Evolutionary conservation across 2,888 invertebrate species (phyloP).

Genomic region (Cloeon dipterum): DNA sequence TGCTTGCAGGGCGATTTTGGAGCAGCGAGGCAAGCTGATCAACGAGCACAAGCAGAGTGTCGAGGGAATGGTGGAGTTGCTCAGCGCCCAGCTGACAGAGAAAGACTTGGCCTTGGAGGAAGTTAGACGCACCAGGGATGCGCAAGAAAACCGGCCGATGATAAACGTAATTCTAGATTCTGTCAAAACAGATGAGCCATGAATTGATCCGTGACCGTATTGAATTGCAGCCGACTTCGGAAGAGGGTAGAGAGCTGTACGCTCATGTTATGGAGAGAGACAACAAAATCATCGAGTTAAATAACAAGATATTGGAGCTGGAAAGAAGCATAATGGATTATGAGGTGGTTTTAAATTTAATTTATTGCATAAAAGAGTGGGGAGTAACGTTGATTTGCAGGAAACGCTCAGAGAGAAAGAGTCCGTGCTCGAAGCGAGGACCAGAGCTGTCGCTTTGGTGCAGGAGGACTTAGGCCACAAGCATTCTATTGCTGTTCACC

Average conservation of each 20-base stretch:
- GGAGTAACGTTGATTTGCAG: slow-evolving; percentile 24
- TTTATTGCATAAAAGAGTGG: background rate
- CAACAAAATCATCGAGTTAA: slow-evolving; percentile 36
- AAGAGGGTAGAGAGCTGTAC: slow-evolving; percentile 15
- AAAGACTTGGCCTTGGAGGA: slow-evolving; percentile 14
- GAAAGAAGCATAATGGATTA: slow-evolving; percentile 54
- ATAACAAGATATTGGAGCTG: slow-evolving; percentile 42
- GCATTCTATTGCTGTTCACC: slow-evolving; percentile 44
- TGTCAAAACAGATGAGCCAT: background rate
- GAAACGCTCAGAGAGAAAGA: slow-evolving; percentile 65
- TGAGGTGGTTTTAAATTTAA: slow-evolving; percentile 3
- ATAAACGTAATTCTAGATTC: too few species aligned
- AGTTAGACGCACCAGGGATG: too few species aligned
- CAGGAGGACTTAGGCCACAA: slow-evolving; percentile 42
- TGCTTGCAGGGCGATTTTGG: slow-evolving; percentile 12
- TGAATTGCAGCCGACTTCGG: background rate
- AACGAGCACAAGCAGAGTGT: slow-evolving; percentile 18
- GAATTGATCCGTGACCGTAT: background rate
- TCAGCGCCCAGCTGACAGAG: slow-evolving; percentile 23
- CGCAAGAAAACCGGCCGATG: too few species aligned
- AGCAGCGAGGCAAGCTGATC: slow-evolving; percentile 17
- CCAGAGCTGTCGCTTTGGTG: slow-evolving; percentile 52
- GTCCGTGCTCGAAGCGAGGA: slow-evolving; percentile 58
- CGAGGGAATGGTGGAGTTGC: slow-evolving; percentile 20
- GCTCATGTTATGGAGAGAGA: slow-evolving; percentile 33